Percentiles rank a stretch among this genome's conserved stretches.
Conservation (phyloP, 2,888 invertebrate genomes). For the Pemphredon lugubris region DNA sequence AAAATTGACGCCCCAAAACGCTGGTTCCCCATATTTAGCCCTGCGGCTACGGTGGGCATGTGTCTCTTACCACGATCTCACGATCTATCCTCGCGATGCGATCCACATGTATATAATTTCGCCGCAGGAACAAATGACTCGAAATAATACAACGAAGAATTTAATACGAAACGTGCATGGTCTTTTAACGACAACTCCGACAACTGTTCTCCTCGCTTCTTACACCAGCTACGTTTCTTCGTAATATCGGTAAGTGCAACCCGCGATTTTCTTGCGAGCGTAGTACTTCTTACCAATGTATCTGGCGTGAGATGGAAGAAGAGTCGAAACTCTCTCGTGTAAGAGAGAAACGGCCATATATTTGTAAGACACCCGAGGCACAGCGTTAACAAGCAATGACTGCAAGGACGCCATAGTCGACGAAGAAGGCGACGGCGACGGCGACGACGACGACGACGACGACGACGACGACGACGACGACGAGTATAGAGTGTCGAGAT, state of each 20-base stretch:
- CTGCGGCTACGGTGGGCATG: no score
- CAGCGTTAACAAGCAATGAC: slow-evolving; percentile 69
- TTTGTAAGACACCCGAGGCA: slow-evolving; percentile 60
- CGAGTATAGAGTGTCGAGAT: slow-evolving; percentile 16
- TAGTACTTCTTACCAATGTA: slow-evolving; percentile 53
- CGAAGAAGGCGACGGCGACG: slow-evolving; percentile 33
- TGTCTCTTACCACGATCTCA: no score
- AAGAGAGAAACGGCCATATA: slow-evolving; percentile 23
- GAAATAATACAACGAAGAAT: no score
- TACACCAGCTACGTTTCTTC: slow-evolving; percentile 30
- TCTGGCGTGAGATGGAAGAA: slow-evolving; percentile 13
- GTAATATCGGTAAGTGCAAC: slow-evolving; percentile 73
- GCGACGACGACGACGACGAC: slow-evolving; percentile 22
- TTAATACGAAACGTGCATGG: slow-evolving; percentile 44
- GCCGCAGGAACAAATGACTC: no score
- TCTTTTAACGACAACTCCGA: not conserved
- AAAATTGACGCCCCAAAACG: no score
- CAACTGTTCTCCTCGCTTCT: slow-evolving; percentile 18
- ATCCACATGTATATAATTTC: no score
- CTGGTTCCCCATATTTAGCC: no score
- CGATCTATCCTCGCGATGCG: no score
- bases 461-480: slow-evolving; percentile 35
- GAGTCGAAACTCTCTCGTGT: not conserved
- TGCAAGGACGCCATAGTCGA: slow-evolving; percentile 50
- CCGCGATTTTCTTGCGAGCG: slow-evolving; percentile 64